These are phyloP conservation scores for Drosophila rhopaloa DNA, from an alignment of 1,140 invertebrate genomes.

Conservation along the genomic window DNA sequence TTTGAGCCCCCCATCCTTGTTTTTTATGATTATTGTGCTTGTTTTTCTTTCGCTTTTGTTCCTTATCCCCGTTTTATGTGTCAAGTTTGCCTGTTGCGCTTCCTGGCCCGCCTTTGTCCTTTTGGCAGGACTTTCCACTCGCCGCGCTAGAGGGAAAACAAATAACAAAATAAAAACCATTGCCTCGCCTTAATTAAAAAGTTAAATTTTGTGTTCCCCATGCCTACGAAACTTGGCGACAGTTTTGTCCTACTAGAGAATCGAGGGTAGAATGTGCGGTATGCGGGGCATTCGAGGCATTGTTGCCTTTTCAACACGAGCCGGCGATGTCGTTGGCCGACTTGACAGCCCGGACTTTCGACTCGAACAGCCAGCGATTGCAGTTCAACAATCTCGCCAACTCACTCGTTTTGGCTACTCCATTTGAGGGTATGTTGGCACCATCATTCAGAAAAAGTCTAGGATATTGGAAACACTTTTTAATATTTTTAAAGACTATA, in stretches of 20 bases:
- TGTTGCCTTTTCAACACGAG: constrained; percentile 15
- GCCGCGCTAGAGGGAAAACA: constrained; percentile 25
- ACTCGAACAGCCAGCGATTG: constrained; percentile 10
- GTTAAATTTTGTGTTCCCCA: constrained; percentile 63
- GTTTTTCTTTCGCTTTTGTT: constrained; percentile 17
- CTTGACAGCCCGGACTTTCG: constrained; percentile 31
- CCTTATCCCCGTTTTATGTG: constrained; percentile 49
- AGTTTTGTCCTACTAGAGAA: constrained; percentile 17
- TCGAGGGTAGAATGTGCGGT: background rate
- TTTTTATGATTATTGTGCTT: constrained; percentile 41
- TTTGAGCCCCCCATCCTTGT: background rate
- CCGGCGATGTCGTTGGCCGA: constrained; percentile 16
- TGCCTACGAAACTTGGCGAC: constrained; percentile 53
- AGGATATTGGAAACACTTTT: background rate
- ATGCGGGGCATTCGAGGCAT: background rate
- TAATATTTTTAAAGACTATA: too few species aligned
- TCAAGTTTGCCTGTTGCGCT: constrained; percentile 74
- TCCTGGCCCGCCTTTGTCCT: constrained; percentile 35
- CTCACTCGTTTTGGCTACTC: background rate
- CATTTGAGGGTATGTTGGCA: background rate
- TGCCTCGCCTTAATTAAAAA: constrained; percentile 75
- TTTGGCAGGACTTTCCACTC: constrained; percentile 24
- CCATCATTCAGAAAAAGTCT: background rate
- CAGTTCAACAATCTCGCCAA: constrained; percentile 26
- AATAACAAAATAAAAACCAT: constrained; percentile 62